Evolutionary conservation across 2,113 vertebrate species (phyloP), one percentile per base, ranked within the genome.

Genomic region (Triplophysa siluroides): DNA sequence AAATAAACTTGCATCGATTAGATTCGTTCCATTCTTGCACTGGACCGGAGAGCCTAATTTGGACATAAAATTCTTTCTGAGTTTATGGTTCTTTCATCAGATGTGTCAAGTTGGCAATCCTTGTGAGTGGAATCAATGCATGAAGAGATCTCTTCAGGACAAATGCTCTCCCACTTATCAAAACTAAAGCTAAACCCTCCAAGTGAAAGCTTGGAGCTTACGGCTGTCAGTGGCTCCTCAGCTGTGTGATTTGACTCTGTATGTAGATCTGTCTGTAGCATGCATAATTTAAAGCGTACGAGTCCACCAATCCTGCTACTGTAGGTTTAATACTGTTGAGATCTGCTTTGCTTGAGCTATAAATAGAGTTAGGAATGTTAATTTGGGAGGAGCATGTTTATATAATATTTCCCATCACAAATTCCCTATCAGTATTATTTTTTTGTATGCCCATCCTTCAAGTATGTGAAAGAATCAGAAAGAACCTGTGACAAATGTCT

Each of bases 121-220:
- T 23, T 38, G 6, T 21, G 68, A 70, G 71, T 61, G 38, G 23
- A 62, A 62, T 75, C 33, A 23, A 41, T 47, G 41, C 18, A 18
- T 47, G 73, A 75, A 75, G 21, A 63, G 41, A 75, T 62, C 58
- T 63, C 23, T 75, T 75, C 23, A 63, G 58, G 58, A 75, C 73
- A 75, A 75, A 75, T 75, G 10, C 73, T 13, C 60, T 63, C 73
- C 41, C 23, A 24, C 58, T 63, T 75, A 75, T 75, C 58, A 63
- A 62, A 62, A 75, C 58, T 63, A 63, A 47, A 47, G 73, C 54
- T 61, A 29, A 63, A 75, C 21, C 41, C 73, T 75, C 58, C 58
- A 47, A 45, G 73, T 63, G 58, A 75, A 75, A 75, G 73, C 73
- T 63, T 41, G 14, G 60, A 75, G 58, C 58, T 75, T 63, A 75